phyloP scores from a whole-genome alignment of 2,888 invertebrate species.

The Bruchidius siliquastri region DNA sequence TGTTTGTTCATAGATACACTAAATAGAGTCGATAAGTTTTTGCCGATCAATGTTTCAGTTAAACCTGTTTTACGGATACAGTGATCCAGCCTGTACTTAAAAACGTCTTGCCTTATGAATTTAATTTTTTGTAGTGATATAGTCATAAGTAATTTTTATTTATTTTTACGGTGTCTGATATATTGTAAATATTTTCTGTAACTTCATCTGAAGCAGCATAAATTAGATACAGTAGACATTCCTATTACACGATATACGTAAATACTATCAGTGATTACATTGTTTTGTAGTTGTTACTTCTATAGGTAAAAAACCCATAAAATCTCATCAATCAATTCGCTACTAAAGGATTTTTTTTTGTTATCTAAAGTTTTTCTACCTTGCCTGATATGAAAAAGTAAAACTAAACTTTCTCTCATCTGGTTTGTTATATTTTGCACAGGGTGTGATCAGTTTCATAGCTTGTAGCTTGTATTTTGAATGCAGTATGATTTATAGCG shows the following conservation, averaged over 20 bases:
- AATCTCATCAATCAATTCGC: no score
- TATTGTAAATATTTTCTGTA: background rate
- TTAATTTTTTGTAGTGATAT: conserved; percentile 3
- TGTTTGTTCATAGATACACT: background rate
- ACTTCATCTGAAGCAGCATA: background rate
- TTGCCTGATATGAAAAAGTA: no score
- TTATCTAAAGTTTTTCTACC: no score
- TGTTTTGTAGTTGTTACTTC: background rate
- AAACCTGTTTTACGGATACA: background rate
- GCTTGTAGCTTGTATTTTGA: no score
- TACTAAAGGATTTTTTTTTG: no score
- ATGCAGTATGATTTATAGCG: no score
- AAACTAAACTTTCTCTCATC: no score
- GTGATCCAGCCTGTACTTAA: background rate
- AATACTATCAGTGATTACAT: background rate
- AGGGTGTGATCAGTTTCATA: no score
- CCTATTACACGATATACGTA: background rate
- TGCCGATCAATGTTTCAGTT: background rate
- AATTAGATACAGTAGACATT: background rate
- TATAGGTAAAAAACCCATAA: background rate
- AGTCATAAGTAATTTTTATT: background rate
- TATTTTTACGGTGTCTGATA: background rate
- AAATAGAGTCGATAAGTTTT: background rate
- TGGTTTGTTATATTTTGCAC: no score
- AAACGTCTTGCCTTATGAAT: conserved; percentile 1